A percentile compares a stretch with the other conserved stretches of the same genome.
Conservation (phyloP, 2,888 invertebrate genomes). For the Caenorhabditis drosophilae region DNA sequence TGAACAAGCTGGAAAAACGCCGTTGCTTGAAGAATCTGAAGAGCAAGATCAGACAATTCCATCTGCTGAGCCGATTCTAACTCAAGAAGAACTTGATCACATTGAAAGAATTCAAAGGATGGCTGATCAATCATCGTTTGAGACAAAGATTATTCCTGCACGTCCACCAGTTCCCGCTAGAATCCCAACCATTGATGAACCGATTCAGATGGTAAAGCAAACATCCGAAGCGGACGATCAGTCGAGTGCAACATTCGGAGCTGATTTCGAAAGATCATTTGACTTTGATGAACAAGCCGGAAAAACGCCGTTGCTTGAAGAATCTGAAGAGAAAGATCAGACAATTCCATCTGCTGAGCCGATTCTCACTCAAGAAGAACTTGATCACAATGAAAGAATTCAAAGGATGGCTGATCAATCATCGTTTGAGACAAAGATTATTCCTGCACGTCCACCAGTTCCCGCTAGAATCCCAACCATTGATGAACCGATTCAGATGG, state of each 20-base stretch:
- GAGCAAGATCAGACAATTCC: constrained; percentile 14
- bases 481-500: too few species aligned
- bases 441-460: too few species aligned
- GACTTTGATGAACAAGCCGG: background rate
- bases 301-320: constrained; percentile 1
- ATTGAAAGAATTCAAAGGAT: constrained; percentile 40
- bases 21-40: constrained; percentile 2
- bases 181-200: background rate
- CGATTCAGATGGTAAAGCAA: background rate
- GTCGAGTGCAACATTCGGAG: background rate
- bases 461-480: too few species aligned
- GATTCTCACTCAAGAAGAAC: constrained; percentile 42
- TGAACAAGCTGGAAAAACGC: background rate
- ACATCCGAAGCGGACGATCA: background rate
- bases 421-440: too few species aligned
- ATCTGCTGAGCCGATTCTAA: too few species aligned
- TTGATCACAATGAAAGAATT: constrained; percentile 42
- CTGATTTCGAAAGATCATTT: constrained; percentile 1
- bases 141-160: background rate
- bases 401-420: constrained; percentile 37
- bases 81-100: constrained; percentile 45
- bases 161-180: constrained; percentile 1
- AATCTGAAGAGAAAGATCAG: background rate
- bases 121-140: constrained; percentile 30
- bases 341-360: background rate